Base-by-base conservation (phyloP, 2,797 vertebrate genomes). In the Phrynocephalus guinanensis region DNA sequence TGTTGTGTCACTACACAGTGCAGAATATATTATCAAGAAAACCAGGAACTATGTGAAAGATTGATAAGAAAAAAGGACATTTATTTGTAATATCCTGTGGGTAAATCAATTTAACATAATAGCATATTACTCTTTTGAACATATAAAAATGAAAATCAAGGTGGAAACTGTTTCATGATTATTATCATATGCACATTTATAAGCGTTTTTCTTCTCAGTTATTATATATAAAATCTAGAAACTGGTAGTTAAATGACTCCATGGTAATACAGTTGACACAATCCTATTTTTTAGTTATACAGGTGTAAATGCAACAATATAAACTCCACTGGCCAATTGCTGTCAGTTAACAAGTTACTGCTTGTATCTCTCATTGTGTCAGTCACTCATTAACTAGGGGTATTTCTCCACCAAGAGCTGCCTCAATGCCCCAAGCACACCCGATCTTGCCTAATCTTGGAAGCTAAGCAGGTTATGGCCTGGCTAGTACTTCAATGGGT, bases 181-280 rank as follows among this genome's bases (percentile, higher is more conserved):
- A 76, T 68, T 0, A 3, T 60, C 44, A 56, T 80, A 86, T 71
- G 3, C 63, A 86, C 33, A 85, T 81, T 90, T 85, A 85, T 91
- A 82, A 83, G 28, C 1, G 6, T 68, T 91, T 79, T 44, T 30
- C 82, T 80, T 60, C 38, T 44, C 38, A 44, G 15, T 60, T 60
- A 60, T 60, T 10, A 60, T 16, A 10, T 60, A 10, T 60, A 60
- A 44, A 44, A 63, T 63, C 60, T 90, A 86, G n/a, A 72, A 22
- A 44, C 94, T 90, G 94, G 84, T 48, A 76, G 33, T 85, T 5
- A 83, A 91, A 94, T 93, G 93, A 95, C 92, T 92, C 5, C 79
- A 78, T 86, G 82, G 66, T 63, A 63, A 63, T 63, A 63, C 52
- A 22, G 18, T 1, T 13, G 5, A 5, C 60, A 63, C 4, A 63